Conservation (phyloP, 2,797 vertebrate species). For the Urophycis tenuis region DNA sequence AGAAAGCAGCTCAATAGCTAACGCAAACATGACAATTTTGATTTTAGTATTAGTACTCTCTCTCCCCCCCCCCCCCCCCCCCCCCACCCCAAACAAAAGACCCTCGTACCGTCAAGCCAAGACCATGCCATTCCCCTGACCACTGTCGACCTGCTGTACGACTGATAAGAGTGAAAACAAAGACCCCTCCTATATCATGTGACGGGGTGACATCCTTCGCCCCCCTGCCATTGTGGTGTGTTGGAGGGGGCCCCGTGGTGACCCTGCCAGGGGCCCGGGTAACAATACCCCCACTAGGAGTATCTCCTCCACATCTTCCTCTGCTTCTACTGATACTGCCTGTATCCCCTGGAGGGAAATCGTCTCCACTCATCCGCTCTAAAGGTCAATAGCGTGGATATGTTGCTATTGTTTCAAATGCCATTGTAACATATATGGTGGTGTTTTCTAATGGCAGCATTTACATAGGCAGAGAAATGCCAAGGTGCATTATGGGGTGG, state of each 20-base stretch:
- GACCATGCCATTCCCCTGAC: slow-evolving; percentile 39
- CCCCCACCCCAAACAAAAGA: background rate
- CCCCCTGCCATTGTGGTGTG: slow-evolving; percentile 53
- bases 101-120: background rate
- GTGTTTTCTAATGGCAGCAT: background rate
- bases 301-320: background rate
- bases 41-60: background rate
- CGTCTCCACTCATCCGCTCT: background rate
- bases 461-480: background rate
- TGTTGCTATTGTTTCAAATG: background rate
- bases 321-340: background rate
- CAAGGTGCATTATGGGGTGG: background rate
- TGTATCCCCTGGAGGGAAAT: background rate
- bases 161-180: slow-evolving; percentile 65
- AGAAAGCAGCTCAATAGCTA: background rate
- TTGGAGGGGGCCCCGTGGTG: slow-evolving; percentile 42
- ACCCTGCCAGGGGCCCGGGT: slow-evolving; percentile 34
- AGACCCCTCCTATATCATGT: slow-evolving; percentile 58
- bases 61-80: slow-evolving; percentile 6
- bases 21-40: background rate
- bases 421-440: background rate
- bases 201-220: slow-evolving; percentile 51
- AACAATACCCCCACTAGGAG: slow-evolving; percentile 13
- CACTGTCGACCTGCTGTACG: too few relatives aligned
- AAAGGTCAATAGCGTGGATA: background rate